Evolutionary conservation across 2,888 invertebrate genomes (phyloP), one percentile per base, ranked within the genome.

Genomic region (Crossocerus cetratus): DNA sequence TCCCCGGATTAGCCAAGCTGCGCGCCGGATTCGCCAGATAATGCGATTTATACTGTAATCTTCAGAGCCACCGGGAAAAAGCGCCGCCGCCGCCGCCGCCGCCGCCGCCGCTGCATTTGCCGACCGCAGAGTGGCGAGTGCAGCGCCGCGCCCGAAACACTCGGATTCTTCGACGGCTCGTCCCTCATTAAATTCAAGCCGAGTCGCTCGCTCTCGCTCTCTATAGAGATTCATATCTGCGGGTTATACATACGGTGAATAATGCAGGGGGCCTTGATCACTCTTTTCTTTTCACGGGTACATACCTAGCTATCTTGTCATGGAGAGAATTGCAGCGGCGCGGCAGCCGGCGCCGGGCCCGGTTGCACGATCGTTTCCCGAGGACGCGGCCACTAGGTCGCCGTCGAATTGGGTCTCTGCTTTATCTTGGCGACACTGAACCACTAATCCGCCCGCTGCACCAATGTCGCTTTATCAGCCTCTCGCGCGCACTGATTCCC

Each of bases 321-420:
- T 21, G 43, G 49, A 49, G 49, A 49, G 49, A 14, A 57, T 22
- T 44, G 49, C n/a, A 49, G 11, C 54, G 56, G 64, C 53, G 32
- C 14, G 54, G 76, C 65, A 69, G 73, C 55, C 65, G 53, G 16
- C 18, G 21, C 60, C 57, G 57, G 42, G 61, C 58, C 32, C 69
- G 70, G 74, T 69, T 72, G 76, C 69, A 42, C 72, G 69, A 74
- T 74, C 72, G 65, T 32, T 72, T 86, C 85, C 86, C 74, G 78
- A 87, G 85, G 84, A 75, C 84, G 86, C 68, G 78, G 66, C 81
- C 84, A 86, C 87, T 88, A 85, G 87, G 86, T 88, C 88, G 83
- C 54, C 80, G 73, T 72, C 72, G 66, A 83, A 81, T 77, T 80
- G 67, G 82, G 78, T 78, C 82, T 82, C 68, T 68, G 64, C 80